Percentiles rank a stretch among this genome's conserved stretches.
Evolutionary conservation across 2,113 vertebrate species (phyloP).

Genomic region (Nesospiza acunhae): DNA sequence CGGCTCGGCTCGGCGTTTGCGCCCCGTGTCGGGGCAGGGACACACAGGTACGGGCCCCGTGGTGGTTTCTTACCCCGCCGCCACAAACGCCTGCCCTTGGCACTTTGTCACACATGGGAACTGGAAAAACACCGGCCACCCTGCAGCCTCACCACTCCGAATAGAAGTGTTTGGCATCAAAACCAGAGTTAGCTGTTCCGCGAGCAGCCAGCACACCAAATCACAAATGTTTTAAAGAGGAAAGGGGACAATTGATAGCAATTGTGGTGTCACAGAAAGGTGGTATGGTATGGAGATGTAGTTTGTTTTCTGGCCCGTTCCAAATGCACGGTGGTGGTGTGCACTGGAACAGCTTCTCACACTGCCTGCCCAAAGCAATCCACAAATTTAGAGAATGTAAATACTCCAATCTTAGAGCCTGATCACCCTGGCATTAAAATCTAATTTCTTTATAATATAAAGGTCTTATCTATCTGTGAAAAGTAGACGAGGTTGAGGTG

Average conservation of each 20-base stretch:
- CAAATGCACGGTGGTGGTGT: background rate
- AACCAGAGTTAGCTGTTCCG: accelerated
- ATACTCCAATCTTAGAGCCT: background rate
- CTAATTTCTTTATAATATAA: background rate
- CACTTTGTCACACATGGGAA: accelerated
- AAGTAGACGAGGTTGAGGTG: background rate
- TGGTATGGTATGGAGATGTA: background rate
- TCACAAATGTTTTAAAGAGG: background rate
- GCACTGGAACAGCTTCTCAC: background rate
- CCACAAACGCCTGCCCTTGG: background rate
- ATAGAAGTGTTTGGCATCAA: accelerated
- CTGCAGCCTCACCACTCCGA: accelerated
- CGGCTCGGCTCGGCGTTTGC: background rate
- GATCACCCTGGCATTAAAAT: background rate
- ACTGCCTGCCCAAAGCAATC: background rate
- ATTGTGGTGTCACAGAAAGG: background rate
- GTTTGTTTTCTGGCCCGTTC: background rate
- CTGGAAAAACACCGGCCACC: background rate
- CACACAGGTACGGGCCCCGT: accelerated
- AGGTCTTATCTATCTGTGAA: background rate
- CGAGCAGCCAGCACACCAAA: accelerated
- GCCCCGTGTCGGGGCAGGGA: accelerated
- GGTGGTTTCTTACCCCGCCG: background rate
- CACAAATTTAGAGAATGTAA: accelerated
- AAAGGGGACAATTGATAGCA: background rate